A percentile compares a stretch with the other conserved stretches of the same genome.
These are phyloP conservation scores for Vimba vimba DNA, from an alignment of 2,113 vertebrate species.

Conservation along the genomic window DNA sequence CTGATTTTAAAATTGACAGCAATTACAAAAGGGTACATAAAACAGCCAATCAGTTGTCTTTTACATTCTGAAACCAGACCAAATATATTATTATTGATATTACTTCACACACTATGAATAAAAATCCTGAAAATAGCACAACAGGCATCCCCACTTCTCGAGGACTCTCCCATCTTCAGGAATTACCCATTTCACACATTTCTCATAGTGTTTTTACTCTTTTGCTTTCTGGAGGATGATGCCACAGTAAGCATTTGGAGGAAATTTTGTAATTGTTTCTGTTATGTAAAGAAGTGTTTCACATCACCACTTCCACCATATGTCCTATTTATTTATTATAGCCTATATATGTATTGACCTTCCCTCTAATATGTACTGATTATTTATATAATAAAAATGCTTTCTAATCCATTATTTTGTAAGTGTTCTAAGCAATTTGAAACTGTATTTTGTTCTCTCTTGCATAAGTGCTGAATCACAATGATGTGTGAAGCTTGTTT, in stretches of 20 bases:
- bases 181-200: not conserved
- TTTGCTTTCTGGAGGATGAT: too few species aligned
- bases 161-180: not conserved
- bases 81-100: not conserved
- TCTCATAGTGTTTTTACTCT: not conserved
- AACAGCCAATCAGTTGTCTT: not conserved
- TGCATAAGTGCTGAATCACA: not conserved
- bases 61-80: not conserved
- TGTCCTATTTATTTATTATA: too few species aligned
- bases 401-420: too few species aligned
- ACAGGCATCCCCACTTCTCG: not conserved
- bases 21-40: not conserved
- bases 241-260: not conserved
- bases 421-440: not conserved
- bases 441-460: not conserved
- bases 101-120: not conserved
- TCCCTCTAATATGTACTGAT: too few species aligned
- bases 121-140: not conserved
- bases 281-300: too few species aligned
- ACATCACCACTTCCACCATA: too few species aligned
- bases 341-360: too few species aligned
- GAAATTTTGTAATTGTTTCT: not conserved
- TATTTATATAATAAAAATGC: too few species aligned
- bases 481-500: not conserved
- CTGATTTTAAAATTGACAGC: not conserved